phyloP scores from a whole-genome alignment of 2,797 vertebrate genomes.

The Centropyge bicolor region DNA sequence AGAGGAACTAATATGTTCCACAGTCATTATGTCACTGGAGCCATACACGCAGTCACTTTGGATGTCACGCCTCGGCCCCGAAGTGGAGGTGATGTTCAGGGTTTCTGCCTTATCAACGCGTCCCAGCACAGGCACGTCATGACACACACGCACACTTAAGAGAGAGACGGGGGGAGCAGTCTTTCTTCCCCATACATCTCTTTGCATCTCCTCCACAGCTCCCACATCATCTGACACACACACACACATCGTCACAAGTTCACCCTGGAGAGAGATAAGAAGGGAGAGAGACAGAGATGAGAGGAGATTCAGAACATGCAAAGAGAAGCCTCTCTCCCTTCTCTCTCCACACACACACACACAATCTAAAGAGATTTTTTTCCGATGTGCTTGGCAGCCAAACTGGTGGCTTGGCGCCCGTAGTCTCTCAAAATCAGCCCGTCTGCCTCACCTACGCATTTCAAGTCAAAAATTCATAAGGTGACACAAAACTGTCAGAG shows the following conservation, averaged over 20 bases:
- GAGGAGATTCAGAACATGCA: conserved; percentile 57
- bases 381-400: conserved; percentile 66
- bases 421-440: conserved; percentile 68
- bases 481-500: conserved; percentile 81
- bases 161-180: conserved; percentile 22
- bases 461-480: conserved; percentile 80
- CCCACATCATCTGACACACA: conserved; percentile 42
- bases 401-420: conserved; percentile 68
- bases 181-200: conserved; percentile 39
- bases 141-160: conserved; percentile 46
- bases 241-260: conserved; percentile 56
- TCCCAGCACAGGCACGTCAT: conserved; percentile 61
- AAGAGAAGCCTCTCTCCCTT: conserved; percentile 21
- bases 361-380: conserved; percentile 40
- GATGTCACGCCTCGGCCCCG: conserved; percentile 61
- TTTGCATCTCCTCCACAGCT: conserved; percentile 52
- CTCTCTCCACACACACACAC: conserved; percentile 31
- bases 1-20: conserved; percentile 42
- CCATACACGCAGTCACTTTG: conserved; percentile 57
- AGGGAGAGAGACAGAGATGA: conserved; percentile 50
- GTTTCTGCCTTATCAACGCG: conserved; percentile 65
- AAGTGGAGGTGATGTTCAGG: conserved; percentile 66
- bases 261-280: conserved; percentile 65
- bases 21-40: conserved; percentile 45
- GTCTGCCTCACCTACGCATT: conserved; percentile 79